Evolutionary conservation across 2,888 invertebrate species (phyloP).

Genomic region (Flabesymbios commensalis): DNA sequence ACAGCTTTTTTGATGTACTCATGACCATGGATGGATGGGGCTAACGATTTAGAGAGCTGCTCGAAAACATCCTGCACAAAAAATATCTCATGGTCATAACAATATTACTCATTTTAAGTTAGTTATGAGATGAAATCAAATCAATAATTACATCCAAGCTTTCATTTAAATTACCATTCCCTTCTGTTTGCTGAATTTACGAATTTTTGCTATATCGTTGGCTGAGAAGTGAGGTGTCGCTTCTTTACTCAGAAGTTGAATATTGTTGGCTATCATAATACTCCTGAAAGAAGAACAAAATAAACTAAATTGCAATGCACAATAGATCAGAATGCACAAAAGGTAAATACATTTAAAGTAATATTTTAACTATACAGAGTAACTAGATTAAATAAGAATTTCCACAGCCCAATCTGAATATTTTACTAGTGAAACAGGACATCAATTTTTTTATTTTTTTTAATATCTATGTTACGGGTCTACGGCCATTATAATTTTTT

Average conservation of each 20-base stretch:
- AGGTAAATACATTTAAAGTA: no score
- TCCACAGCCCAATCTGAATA: no score
- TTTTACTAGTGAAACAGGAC: no score
- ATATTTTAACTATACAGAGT: no score
- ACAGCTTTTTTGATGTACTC: constrained; percentile 95
- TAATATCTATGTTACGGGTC: no score
- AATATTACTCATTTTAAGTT: background rate
- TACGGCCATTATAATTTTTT: no score
- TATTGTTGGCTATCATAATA: constrained; percentile 89
- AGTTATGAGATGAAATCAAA: background rate
- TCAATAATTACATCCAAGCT: background rate
- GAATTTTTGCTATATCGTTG: constrained; percentile 88
- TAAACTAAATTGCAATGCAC: no score
- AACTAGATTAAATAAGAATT: no score
- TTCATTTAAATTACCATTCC: background rate
- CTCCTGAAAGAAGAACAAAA: constrained; percentile 69
- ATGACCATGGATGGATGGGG: constrained; percentile 97
- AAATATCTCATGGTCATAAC: background rate
- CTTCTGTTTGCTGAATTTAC: constrained; percentile 70
- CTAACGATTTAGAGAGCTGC: constrained; percentile 84
- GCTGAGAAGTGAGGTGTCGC: constrained; percentile 72
- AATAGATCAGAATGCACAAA: no score
- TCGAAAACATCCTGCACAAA: constrained; percentile 77
- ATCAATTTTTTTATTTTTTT: no score
- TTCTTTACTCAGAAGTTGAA: constrained; percentile 88